Evolutionary conservation across 2,888 invertebrate species (phyloP).

Genomic region (Chloroclystis v-ata): DNA sequence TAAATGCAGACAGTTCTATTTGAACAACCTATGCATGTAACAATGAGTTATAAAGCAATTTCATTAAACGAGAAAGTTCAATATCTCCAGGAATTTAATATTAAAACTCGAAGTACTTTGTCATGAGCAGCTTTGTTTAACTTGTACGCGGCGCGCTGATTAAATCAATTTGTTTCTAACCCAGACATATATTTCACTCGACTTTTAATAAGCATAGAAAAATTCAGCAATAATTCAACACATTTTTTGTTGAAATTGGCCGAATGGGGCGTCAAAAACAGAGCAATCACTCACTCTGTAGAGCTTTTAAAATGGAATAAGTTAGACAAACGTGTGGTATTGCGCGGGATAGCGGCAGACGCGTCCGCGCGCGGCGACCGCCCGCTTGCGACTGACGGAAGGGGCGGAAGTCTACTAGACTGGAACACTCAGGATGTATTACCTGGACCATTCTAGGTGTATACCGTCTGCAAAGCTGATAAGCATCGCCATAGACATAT

Average conservation of each 20-base stretch:
- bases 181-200: neutral
- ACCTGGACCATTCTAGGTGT: neutral
- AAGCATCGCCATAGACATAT: neutral
- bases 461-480: constrained; percentile 1
- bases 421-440: neutral
- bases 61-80: neutral
- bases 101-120: neutral
- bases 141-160: neutral
- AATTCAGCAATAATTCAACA: too few relatives aligned
- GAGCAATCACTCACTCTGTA: neutral
- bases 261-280: constrained; percentile 8
- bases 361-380: constrained; percentile 42
- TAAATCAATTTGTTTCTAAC: neutral
- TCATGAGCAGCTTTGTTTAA: neutral
- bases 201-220: neutral
- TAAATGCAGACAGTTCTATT: too few relatives aligned
- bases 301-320: neutral
- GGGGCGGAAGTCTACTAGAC: neutral
- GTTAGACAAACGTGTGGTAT: neutral
- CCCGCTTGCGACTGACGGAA: constrained; percentile 34
- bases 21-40: too few relatives aligned
- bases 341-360: constrained; percentile 15
- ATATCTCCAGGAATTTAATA: constrained; percentile 1
- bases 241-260: too few relatives aligned
- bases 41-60: neutral